These are phyloP conservation scores for Tuberolachnus salignus DNA, from an alignment of 2,888 invertebrate species.

Conservation along the genomic window DNA sequence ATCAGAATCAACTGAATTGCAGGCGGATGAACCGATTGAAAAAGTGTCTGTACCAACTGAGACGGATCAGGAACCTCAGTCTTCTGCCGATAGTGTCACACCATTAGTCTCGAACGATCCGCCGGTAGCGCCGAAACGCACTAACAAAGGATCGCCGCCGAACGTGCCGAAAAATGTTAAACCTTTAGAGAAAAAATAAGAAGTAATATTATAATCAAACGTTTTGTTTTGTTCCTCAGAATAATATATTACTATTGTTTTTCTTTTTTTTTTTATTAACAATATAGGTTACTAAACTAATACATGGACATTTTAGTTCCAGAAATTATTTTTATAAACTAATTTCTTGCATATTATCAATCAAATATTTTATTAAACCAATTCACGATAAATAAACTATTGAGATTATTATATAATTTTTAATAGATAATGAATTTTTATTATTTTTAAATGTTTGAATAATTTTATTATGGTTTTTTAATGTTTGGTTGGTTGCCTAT, in stretches of 20 bases:
- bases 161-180: constrained; percentile 38
- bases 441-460: constrained; percentile 37
- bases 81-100: background rate
- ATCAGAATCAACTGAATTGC: background rate
- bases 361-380: constrained; percentile 30
- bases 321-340: constrained; percentile 25
- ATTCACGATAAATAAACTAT: constrained; percentile 19
- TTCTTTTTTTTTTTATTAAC: constrained; percentile 49
- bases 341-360: constrained; percentile 23
- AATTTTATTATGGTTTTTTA: background rate
- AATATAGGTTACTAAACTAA: constrained; percentile 53
- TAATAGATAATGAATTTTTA: constrained; percentile 24
- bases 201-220: constrained; percentile 32
- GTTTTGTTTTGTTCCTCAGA: constrained; percentile 53
- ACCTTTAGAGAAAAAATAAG: constrained; percentile 49
- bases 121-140: constrained; percentile 60
- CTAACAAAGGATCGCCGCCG: constrained; percentile 53
- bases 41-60: background rate
- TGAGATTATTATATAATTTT: constrained; percentile 15
- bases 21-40: background rate
- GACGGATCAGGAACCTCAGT: background rate
- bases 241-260: constrained; percentile 50
- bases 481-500: constrained; percentile 40
- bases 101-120: constrained; percentile 57
- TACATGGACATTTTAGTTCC: constrained; percentile 53